Base-by-base conservation (phyloP, 2,888 invertebrate species). In the Anoncus sp. region DNA sequence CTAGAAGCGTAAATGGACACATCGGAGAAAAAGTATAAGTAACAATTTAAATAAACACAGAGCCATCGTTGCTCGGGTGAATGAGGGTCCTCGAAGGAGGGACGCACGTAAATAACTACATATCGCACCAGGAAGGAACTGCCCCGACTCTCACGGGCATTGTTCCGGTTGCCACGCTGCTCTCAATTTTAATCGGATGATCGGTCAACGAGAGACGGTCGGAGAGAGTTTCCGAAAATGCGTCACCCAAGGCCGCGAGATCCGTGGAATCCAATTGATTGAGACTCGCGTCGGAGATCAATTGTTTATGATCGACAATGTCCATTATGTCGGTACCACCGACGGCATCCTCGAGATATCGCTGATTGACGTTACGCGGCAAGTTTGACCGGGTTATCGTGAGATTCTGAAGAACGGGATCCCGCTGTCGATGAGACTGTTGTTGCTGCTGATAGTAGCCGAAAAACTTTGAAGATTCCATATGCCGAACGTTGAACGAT, bases 191-290 rank as follows among this genome's bases (percentile, higher is more conserved):
- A 10, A 40, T 31, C 12, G 47, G 57, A 59, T 49, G 22, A 59
- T 76, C 75, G 51, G 38, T 63, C 27, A 76, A 55, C 45, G 70
- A 69, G 18, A 74, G 38, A 45, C 73, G 49, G 45, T 35, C 51
- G 14, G 65, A 63, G 31, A 75, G 63, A 14, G 62, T 67, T 16
- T 74, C 70, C 49, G 76, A 73, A 3, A 77, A 40, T 1, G 57
- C 59, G 2, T 40, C 51, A 40, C 40, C 55, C 16, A 66, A 72
- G 38, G 67, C 55, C 51, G 62, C 79, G 16, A 79, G 65, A 20
- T 75, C 79, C 7, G 63, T 65, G 2, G 76, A 79, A 70, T 76
- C 63, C 55, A 76, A 38, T 49, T 67, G 65, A 60, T 59, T 59
- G 35, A 79, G 66, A 74, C 43, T 70, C 10, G 70, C 43, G n/a